Base-by-base conservation (phyloP, 1,140 invertebrate species). In the Bombus fervidus region DNA sequence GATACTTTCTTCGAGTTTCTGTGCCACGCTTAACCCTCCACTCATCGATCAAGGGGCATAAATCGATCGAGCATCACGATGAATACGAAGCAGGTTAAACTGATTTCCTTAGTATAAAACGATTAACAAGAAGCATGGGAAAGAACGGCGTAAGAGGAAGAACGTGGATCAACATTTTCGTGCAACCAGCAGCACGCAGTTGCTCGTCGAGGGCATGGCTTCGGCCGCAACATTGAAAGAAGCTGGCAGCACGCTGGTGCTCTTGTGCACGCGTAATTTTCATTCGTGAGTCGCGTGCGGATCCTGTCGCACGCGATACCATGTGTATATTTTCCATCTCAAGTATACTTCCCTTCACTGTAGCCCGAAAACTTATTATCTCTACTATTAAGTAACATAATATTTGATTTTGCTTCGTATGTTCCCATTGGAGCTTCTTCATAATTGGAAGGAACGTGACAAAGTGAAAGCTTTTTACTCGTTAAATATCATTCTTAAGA, bases 251-350 rank as follows among this genome's bases (percentile, higher is more conserved):
- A 86, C 73, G 31, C 25, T 62, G 64, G 62, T 77, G 85, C 85
- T 73, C 79, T 82, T 64, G 62, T 87, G 76, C 68, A 71, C 79
- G 68, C 68, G 66, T 72, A 37, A 53, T 81, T 78, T 78, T 39
- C 75, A 34, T 31, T 64, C 57, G 37, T 57, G 34, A 31, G 57
- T 77, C 57, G 75, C 57, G 75, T 64, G 75, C 34, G 57, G 12
- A 34, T 6, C 5, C 73, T 66, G 72, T 87, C 85, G 83, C 86
- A 73, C 59, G 77, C 85, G 13, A 41, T 37, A 41, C 74, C 68
- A 15, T 71, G 68, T 13, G 22, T 22, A 22, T 53, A 39, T 39
- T 71, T 71, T 39, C 68, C 68, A 28, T 10, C 9, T 34, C 31
- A 68, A 68, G 8, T 34, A 18, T 9, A 68, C 31, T 15, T 34